Evolutionary conservation across 1,140 invertebrate species (phyloP), one percentile per base, ranked within the genome.

Genomic region (Philopotamus ludificatus): DNA sequence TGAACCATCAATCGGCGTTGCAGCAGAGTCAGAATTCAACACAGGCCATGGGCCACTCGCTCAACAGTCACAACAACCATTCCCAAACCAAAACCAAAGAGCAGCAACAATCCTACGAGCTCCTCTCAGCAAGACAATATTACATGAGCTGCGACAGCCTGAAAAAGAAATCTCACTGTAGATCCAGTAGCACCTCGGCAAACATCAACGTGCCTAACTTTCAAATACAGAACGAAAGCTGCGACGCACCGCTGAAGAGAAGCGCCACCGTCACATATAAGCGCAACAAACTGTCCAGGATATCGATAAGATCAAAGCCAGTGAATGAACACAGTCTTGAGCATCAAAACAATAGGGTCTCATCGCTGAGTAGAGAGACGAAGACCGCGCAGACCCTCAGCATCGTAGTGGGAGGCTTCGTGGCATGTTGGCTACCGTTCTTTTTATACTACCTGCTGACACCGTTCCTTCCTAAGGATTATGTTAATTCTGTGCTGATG

Each of bases 341-440:
- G 68, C 58, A 81, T 70, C 73, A 80, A 66, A 75, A 83, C 67
- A 71, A 82, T 73, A 65, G 86, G 51, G 85, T 87, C 0, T 86
- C 86, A 1, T 86, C 86, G 10, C 79, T 87, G 60, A 78, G 86
- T 62, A 80, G 89, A 53, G 92, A 94, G 69, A 89, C 86, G 1
- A 93, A 94, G 79, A 94, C 93, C 0, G 92, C 94, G 10, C 90
- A 94, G 74, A 96, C 94, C 0, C 78, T 97, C 23, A 93, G 92
- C 8, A 86, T 96, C 21, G 94, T 97, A 1, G 93, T 96, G 21
- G 93, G 94, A 3, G 92, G 92, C 4, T 96, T 97, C 74, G 86
- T 97, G 3, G 85, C 92, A 1, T 97, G 93, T 70, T 95, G 92
- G 92, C 75, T 92, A 41, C 92, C 92, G 4, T 94, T 95, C 76